These are phyloP conservation scores for Callipepla californica DNA, from an alignment of 2,113 vertebrate species.

Conservation along the genomic window DNA sequence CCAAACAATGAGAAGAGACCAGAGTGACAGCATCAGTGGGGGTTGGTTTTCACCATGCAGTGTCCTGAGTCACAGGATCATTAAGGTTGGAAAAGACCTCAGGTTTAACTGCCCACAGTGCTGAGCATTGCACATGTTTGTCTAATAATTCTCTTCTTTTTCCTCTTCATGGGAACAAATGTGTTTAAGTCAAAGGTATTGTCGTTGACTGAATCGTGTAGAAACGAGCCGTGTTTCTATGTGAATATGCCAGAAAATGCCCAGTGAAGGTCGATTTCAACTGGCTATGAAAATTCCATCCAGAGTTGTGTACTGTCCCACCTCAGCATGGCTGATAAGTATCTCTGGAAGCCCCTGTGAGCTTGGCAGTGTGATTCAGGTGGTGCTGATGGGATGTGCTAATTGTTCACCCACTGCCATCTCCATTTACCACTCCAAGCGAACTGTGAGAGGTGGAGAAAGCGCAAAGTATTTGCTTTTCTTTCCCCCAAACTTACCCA, in stretches of 20 bases:
- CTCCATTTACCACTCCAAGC: neutral
- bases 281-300: neutral
- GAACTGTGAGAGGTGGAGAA: neutral
- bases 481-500: neutral
- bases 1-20: neutral
- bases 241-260: neutral
- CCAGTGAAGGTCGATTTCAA: neutral
- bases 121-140: neutral
- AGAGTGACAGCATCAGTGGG: neutral
- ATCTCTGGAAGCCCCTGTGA: neutral
- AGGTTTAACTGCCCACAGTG: neutral
- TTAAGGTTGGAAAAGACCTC: too few species aligned
- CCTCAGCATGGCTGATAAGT: neutral
- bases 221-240: neutral
- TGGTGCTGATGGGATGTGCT: neutral
- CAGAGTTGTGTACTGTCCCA: neutral
- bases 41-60: neutral
- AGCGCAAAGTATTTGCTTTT: neutral
- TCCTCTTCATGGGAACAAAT: neutral
- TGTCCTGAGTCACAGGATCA: neutral
- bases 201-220: neutral
- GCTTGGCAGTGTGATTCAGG: neutral
- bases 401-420: neutral
- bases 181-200: neutral
- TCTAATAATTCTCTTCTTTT: neutral